These are phyloP conservation scores for Gymnocephalus cernua DNA, from an alignment of 2,113 vertebrate genomes.

Conservation along the genomic window DNA sequence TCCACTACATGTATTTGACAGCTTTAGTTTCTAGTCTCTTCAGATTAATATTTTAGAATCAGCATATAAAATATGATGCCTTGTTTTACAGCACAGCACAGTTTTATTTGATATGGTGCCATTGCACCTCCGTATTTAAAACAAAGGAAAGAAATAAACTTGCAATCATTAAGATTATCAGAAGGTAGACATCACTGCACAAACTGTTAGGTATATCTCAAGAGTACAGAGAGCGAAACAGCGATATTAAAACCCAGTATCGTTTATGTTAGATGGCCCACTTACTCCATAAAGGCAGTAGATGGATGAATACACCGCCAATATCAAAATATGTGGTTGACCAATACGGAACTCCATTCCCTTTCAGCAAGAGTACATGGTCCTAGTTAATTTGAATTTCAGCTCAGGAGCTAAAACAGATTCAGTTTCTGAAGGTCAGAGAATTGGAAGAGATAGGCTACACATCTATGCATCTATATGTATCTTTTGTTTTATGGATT, in stretches of 20 bases:
- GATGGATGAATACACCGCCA: too few relatives aligned
- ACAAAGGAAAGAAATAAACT: not conserved
- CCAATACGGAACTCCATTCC: not conserved
- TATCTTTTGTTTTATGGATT: not conserved
- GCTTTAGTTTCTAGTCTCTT: not conserved
- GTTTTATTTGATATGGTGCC: too few relatives aligned
- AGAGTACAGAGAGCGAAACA: too few relatives aligned
- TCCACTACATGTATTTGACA: not conserved
- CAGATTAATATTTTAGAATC: not conserved
- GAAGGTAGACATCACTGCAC: not conserved
- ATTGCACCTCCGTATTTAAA: too few relatives aligned
- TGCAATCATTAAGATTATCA: not conserved
- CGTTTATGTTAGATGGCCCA: too few relatives aligned
- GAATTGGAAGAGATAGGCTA: not conserved
- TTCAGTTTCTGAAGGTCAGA: not conserved
- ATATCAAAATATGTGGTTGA: not conserved
- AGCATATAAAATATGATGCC: not conserved
- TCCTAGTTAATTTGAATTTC: not conserved
- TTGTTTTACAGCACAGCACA: not conserved
- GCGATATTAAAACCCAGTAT: too few relatives aligned
- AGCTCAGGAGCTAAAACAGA: not conserved
- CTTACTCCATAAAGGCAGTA: too few relatives aligned
- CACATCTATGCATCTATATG: too few relatives aligned
- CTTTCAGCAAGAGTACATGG: not conserved
- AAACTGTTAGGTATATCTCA: too few relatives aligned